These are phyloP conservation scores for Empidonax alnorum DNA, from an alignment of 2,113 vertebrate genomes.

Conservation along the genomic window DNA sequence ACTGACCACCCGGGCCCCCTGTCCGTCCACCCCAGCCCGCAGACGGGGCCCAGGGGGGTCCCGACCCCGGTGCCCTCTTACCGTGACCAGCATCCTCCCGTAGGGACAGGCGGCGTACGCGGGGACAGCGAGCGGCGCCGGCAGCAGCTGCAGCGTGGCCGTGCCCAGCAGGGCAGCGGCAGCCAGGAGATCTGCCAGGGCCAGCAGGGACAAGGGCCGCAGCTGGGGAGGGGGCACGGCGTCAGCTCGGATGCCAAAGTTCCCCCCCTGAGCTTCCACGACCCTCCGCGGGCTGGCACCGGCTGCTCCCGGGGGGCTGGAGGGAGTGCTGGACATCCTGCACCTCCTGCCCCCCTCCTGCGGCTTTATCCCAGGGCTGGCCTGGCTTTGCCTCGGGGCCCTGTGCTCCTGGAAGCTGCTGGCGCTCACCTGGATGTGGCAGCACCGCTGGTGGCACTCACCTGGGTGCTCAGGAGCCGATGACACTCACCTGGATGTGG, in stretches of 20 bases:
- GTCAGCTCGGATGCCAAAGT: not conserved
- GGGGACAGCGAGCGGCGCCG: not conserved
- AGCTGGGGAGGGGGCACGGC: constrained; percentile 23
- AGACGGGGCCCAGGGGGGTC: not conserved
- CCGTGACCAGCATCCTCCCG: constrained; percentile 75
- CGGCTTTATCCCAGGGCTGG: not conserved
- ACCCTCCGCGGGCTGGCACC: not conserved
- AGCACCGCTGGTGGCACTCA: not conserved
- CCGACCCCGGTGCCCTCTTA: not conserved
- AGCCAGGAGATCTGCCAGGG: constrained; percentile 80
- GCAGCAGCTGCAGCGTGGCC: constrained; percentile 62
- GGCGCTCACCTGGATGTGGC: not conserved
- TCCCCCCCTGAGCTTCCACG: accelerated
- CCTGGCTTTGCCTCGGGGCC: not conserved
- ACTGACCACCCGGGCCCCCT: accelerated
- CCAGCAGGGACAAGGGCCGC: constrained; percentile 78
- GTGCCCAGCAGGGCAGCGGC: constrained; percentile 68
- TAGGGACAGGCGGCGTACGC: constrained; percentile 57
- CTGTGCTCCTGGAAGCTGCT: not conserved
- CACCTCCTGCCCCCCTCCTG: not conserved
- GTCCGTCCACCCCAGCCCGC: not conserved
- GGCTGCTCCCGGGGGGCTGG: not conserved
- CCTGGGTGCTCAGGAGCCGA: not conserved
- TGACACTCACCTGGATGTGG: not conserved
- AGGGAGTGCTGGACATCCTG: not conserved